phyloP scores from a whole-genome alignment of 2,113 vertebrate species.

The Dicentrarchus labrax region DNA sequence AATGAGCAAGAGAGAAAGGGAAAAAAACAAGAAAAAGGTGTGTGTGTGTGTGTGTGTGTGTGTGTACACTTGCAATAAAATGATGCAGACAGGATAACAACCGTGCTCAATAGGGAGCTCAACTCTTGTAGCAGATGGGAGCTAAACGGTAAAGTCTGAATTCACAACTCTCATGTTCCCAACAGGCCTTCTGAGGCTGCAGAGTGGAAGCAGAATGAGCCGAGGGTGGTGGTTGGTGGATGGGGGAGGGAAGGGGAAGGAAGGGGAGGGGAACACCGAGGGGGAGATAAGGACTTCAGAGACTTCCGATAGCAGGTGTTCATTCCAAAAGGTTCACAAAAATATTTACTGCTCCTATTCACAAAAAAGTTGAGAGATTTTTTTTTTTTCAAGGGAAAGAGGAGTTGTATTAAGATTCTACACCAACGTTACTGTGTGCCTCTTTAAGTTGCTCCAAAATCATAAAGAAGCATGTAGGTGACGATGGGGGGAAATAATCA shows the following conservation, averaged over 20 bases:
- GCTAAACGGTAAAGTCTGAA: slow-evolving; percentile 90
- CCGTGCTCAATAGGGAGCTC: slow-evolving; percentile 76
- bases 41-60: slow-evolving; percentile 23
- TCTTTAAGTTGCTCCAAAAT: not conserved
- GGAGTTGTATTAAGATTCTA: not conserved
- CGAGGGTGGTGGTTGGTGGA: slow-evolving; percentile 71
- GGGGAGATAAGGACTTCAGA: slow-evolving; percentile 61
- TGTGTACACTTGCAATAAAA: slow-evolving; percentile 36
- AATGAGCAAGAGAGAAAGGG: not conserved
- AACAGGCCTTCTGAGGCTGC: slow-evolving; percentile 84
- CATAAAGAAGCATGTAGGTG: not conserved
- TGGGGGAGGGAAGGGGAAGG: slow-evolving; percentile 34
- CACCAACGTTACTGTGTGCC: not conserved
- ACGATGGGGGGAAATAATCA: not conserved
- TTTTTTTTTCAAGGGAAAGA: slow-evolving; percentile 36
- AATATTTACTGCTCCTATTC: slow-evolving; percentile 53
- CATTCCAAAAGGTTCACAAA: slow-evolving; percentile 44
- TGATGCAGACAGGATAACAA: slow-evolving; percentile 66
- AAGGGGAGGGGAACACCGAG: slow-evolving; percentile 59
- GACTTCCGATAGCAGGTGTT: slow-evolving; percentile 66
- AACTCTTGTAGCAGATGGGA: slow-evolving; percentile 93
- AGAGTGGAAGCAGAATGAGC: slow-evolving; percentile 85
- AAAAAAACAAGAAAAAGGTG: not conserved
- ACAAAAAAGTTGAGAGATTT: slow-evolving; percentile 39
- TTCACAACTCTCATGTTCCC: slow-evolving; percentile 90